phyloP scores from a whole-genome alignment of 2,113 vertebrate species.

The Miniopterus natalensis region DNA sequence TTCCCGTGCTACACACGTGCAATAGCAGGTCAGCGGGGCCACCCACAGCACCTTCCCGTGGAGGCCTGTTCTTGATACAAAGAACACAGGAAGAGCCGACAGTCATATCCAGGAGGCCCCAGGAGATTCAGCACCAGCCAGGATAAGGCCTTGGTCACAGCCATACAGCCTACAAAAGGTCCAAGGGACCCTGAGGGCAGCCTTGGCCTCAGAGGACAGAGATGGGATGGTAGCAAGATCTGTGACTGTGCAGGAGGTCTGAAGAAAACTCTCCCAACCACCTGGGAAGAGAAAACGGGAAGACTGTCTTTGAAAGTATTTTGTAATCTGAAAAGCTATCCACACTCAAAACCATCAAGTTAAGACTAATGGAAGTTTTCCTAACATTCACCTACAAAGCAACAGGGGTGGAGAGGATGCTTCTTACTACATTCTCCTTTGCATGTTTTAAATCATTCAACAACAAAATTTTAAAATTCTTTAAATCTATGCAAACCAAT shows the following conservation, averaged over 20 bases:
- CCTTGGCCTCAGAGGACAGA: neutral
- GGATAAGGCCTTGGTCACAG: neutral
- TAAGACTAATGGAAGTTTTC: neutral
- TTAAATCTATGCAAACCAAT: neutral
- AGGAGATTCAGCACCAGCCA: neutral
- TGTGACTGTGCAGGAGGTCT: neutral
- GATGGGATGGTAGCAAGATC: neutral
- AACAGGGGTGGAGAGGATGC: neutral
- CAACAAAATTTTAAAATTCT: neutral
- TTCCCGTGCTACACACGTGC: neutral
- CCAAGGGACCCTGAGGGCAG: neutral
- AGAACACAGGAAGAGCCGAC: neutral
- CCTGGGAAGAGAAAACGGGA: neutral
- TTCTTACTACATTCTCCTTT: neutral
- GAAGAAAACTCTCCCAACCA: neutral
- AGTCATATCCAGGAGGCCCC: neutral
- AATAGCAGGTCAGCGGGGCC: neutral
- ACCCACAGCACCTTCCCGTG: neutral
- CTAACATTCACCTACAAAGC: constrained; percentile 1
- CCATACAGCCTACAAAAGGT: neutral
- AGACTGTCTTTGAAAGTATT: constrained; percentile 14
- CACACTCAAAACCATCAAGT: neutral
- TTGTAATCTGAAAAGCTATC: neutral
- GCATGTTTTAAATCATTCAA: constrained; percentile 24
- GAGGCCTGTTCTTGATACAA: neutral